Evolutionary conservation across 2,888 invertebrate species (phyloP).

Genomic region (Blomia tropicalis): DNA sequence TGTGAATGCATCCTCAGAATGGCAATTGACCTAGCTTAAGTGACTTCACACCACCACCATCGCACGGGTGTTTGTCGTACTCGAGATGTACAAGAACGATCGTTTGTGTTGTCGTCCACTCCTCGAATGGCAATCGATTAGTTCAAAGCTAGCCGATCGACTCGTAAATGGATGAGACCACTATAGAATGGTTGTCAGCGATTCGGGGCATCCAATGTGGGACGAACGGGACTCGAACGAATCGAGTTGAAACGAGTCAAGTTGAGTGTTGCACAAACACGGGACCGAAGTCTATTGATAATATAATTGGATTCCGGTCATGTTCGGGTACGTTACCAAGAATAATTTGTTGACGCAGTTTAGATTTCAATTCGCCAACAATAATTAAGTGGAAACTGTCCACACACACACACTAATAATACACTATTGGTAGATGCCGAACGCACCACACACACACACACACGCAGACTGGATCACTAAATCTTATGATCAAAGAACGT

Average conservation of each 20-base stretch:
- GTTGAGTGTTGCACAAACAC: neutral
- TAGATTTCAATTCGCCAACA: slow-evolving; percentile 6
- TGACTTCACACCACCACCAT: neutral
- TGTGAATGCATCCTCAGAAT: slow-evolving; percentile 14
- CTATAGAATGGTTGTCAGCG: neutral
- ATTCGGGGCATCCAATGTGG: too few relatives aligned
- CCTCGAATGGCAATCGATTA: neutral
- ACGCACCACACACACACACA: too few relatives aligned
- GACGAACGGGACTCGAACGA: neutral
- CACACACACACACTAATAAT: too few relatives aligned
- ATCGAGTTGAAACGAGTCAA: neutral
- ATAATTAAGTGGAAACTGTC: neutral
- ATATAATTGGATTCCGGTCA: slow-evolving; percentile 10
- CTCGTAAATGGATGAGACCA: neutral
- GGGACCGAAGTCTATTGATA: neutral
- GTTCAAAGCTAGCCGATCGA: neutral
- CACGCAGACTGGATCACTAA: too few relatives aligned
- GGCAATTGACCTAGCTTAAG: slow-evolving; percentile 8
- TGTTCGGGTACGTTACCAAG: neutral
- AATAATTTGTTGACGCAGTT: slow-evolving; percentile 5
- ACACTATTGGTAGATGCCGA: too few relatives aligned
- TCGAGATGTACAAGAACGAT: too few relatives aligned
- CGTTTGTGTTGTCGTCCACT: too few relatives aligned
- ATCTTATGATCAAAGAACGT: too few relatives aligned
- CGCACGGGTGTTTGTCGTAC: neutral